These are phyloP conservation scores for Pygoscelis adeliae DNA, from an alignment of 2,113 vertebrate species.

Conservation along the genomic window DNA sequence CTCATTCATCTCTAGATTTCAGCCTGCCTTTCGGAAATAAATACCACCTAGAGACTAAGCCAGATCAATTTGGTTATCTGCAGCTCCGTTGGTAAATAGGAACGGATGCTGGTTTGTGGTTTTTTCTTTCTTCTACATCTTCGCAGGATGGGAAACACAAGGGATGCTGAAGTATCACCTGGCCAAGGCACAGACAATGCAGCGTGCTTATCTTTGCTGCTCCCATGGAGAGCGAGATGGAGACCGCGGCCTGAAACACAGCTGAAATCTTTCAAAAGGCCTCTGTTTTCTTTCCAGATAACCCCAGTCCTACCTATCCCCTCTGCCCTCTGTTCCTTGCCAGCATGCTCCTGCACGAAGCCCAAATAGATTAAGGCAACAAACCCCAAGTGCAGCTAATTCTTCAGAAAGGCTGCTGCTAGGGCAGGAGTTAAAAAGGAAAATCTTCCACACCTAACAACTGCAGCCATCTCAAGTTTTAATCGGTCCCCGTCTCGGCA, in stretches of 20 bases:
- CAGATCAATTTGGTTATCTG: neutral
- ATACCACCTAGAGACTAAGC: conserved; percentile 1
- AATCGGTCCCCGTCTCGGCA: conserved; percentile 60
- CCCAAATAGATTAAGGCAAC: conserved; percentile 72
- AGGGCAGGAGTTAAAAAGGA: conserved; percentile 75
- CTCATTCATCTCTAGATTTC: neutral
- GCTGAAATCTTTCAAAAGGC: conserved; percentile 66
- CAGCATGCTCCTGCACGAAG: conserved; percentile 70
- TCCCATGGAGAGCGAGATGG: conserved; percentile 6
- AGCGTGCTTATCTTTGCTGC: conserved; percentile 43
- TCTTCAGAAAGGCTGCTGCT: conserved; percentile 63
- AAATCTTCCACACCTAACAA: conserved; percentile 63
- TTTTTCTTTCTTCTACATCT: neutral
- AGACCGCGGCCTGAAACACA: conserved; percentile 43
- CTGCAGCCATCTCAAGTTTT: conserved; percentile 50
- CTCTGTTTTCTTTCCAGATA: conserved; percentile 75
- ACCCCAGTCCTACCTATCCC: conserved; percentile 59
- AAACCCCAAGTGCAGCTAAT: conserved; percentile 60
- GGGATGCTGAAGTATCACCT: conserved; percentile 16
- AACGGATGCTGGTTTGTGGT: neutral
- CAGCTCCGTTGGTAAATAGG: neutral
- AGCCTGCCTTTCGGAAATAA: neutral
- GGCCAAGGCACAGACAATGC: neutral
- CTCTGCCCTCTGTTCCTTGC: conserved; percentile 53
- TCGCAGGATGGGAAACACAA: neutral